phyloP scores from a whole-genome alignment of 2,113 vertebrate species.

The Petromus typicus region DNA sequence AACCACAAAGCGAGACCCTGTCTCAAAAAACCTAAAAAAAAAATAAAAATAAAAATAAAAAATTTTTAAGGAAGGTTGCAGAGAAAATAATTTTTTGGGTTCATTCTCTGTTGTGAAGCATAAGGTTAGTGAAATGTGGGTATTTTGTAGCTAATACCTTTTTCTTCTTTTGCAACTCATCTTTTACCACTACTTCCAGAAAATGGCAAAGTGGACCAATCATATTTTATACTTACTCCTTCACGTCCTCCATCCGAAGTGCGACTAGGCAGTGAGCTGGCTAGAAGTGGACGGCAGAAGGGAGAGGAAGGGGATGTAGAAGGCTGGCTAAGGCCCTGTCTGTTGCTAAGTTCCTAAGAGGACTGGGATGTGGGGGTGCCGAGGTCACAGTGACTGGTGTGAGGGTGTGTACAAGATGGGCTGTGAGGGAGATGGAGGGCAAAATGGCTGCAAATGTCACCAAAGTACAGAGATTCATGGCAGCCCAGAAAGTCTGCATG shows the following conservation, averaged over 20 bases:
- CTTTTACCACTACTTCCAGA: constrained; percentile 49
- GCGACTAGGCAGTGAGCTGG: constrained; percentile 32
- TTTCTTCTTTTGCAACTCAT: background rate
- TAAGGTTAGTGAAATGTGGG: constrained; percentile 56
- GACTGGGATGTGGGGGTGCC: no score
- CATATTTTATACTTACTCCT: constrained; percentile 38
- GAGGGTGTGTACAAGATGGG: no score
- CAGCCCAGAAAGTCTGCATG: background rate
- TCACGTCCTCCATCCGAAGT: background rate
- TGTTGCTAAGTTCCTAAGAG: background rate
- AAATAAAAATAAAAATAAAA: no score
- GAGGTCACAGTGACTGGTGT: background rate
- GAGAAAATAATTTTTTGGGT: constrained; percentile 35
- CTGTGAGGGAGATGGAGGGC: background rate
- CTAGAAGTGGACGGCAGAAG: background rate
- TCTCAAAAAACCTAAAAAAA: no score
- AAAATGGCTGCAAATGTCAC: background rate
- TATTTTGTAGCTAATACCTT: constrained; percentile 57
- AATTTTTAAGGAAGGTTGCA: background rate
- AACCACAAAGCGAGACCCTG: no score
- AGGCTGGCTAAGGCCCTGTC: background rate
- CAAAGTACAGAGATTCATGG: background rate
- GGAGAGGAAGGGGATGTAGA: background rate
- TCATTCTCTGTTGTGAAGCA: constrained; percentile 57
- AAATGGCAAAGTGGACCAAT: constrained; percentile 38